Evolutionary conservation across 2,797 vertebrate genomes (phyloP).

Genomic region (Pseudotriccus pelzelni): DNA sequence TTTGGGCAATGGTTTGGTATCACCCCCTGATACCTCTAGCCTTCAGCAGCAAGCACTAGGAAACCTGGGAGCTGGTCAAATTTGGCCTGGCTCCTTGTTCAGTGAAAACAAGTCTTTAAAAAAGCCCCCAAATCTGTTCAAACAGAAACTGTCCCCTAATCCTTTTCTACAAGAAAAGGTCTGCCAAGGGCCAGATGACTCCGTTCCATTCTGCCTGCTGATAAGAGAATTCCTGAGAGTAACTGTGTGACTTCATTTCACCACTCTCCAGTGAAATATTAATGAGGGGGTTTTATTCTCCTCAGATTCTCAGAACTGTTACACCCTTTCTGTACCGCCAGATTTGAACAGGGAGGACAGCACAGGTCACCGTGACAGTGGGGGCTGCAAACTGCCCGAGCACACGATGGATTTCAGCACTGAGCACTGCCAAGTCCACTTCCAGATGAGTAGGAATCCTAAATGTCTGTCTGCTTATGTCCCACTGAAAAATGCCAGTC

Average conservation of each 20-base stretch:
- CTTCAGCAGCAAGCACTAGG: not conserved
- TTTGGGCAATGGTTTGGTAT: not conserved
- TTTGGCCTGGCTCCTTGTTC: not conserved
- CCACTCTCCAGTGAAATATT: not conserved
- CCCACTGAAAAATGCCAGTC: not conserved
- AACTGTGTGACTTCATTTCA: not conserved
- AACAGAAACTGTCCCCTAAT: not conserved
- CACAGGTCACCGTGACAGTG: slow-evolving; percentile 44
- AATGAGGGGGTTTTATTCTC: not conserved
- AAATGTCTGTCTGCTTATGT: not conserved
- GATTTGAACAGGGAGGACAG: slow-evolving; percentile 5
- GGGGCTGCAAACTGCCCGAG: not conserved
- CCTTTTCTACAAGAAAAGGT: not conserved
- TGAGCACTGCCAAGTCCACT: not conserved
- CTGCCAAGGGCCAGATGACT: not conserved
- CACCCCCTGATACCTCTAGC: not conserved
- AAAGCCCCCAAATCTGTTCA: not conserved
- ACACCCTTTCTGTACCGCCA: not conserved
- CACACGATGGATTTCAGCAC: not conserved
- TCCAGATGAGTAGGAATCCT: not conserved
- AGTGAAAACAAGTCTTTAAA: not conserved
- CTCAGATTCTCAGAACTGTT: not conserved
- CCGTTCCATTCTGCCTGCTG: not conserved
- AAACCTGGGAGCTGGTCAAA: not conserved
- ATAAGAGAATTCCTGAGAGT: not conserved